phyloP scores from a whole-genome alignment of 2,113 vertebrate species.

The Strix uralensis region DNA sequence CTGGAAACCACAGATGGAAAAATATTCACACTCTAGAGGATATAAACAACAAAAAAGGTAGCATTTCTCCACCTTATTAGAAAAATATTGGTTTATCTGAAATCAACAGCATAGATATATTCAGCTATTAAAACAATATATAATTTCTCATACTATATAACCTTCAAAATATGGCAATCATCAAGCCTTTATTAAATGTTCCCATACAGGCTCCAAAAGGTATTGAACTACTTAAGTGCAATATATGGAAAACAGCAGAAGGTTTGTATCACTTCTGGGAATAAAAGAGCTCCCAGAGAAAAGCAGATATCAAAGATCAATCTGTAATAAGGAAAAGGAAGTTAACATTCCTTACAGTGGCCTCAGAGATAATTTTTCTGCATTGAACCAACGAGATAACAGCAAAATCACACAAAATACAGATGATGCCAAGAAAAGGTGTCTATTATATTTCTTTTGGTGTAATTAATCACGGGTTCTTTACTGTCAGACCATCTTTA shows the following conservation, averaged over 20 bases:
- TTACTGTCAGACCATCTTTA: conserved; percentile 35
- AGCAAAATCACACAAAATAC: conserved; percentile 27
- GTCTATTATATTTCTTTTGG: conserved; percentile 29
- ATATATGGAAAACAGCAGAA: conserved; percentile 50
- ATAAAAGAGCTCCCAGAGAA: conserved; percentile 47
- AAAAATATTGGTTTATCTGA: conserved; percentile 51
- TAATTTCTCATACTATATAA: conserved; percentile 21
- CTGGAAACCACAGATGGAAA: conserved; percentile 33
- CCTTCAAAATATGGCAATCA: conserved; percentile 28
- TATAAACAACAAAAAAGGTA: background rate
- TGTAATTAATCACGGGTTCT: conserved; percentile 52
- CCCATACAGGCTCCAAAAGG: conserved; percentile 10
- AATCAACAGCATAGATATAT: conserved; percentile 24
- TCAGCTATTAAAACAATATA: conserved; percentile 42
- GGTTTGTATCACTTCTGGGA: conserved; percentile 46
- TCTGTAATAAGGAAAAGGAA: conserved; percentile 37
- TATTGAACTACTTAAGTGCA: conserved; percentile 31
- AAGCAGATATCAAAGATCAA: conserved; percentile 55
- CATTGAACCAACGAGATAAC: background rate
- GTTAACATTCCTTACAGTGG: conserved; percentile 3
- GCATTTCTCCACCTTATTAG: background rate
- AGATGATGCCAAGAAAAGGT: conserved; percentile 20
- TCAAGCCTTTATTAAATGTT: conserved; percentile 32
- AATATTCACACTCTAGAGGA: conserved; percentile 15
- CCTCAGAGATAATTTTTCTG: conserved; percentile 43